Percentiles rank a stretch among this genome's conserved stretches.
phyloP scores from a whole-genome alignment of 37 sponge, comb jelly and placozoan genomes.

The Chondrosia reniformis region DNA sequence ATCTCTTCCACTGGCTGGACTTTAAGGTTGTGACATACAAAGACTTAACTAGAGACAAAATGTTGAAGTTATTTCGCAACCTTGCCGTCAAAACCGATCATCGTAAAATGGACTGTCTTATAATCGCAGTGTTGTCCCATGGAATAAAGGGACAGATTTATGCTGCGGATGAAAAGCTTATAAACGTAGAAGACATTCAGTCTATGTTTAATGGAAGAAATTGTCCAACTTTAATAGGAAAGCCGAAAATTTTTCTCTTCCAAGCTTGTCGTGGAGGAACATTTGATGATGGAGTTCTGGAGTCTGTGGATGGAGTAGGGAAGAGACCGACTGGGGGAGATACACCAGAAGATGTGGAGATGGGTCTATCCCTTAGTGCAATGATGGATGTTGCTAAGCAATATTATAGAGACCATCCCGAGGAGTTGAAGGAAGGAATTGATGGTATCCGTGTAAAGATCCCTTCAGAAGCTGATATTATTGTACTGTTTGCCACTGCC shows the following conservation, averaged over 20 bases:
- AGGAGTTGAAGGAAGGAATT: constrained; percentile 36
- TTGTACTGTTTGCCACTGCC: constrained; percentile 65
- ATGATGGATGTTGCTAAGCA: not conserved
- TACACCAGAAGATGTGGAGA: not conserved
- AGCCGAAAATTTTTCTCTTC: constrained; percentile 86
- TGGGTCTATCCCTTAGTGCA: not conserved
- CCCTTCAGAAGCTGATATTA: constrained; percentile 23
- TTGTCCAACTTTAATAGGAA: constrained; percentile 79
- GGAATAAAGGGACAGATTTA: constrained; percentile 70
- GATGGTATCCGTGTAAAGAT: constrained; percentile 28
- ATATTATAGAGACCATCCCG: not conserved
- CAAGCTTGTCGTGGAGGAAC: constrained; percentile 77
- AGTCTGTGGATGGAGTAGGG: constrained; percentile 48
- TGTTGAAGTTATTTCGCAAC: not conserved
- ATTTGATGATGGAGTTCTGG: constrained; percentile 78
- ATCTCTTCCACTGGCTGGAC: constrained; percentile 49
- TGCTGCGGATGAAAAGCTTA: constrained; percentile 74
- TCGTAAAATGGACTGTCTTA: constrained; percentile 48
- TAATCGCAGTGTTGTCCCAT: constrained; percentile 69
- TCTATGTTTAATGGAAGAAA: constrained; percentile 61
- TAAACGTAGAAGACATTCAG: constrained; percentile 46
- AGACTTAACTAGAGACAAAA: constrained; percentile 23
- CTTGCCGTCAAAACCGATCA: constrained; percentile 49
- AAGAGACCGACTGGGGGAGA: too few relatives aligned
- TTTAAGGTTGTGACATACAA: constrained; percentile 41